A percentile compares a stretch with the other conserved stretches of the same genome.
Evolutionary conservation across 2,113 vertebrate genomes (phyloP).

Genomic region (Saimiri boliviensis): DNA sequence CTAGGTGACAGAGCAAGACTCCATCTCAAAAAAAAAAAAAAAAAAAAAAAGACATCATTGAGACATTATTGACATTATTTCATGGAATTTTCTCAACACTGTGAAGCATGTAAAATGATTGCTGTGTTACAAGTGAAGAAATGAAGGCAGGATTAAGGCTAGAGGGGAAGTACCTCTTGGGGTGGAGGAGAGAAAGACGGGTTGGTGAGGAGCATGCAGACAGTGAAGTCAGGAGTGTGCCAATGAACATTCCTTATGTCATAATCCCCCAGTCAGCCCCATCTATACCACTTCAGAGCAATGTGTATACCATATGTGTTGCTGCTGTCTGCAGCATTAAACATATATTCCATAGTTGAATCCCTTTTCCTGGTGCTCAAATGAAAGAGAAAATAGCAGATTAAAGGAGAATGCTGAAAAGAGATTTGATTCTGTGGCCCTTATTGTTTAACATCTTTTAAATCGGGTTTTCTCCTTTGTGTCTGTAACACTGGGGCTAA

Average conservation of each 20-base stretch:
- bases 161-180: not conserved
- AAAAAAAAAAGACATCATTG: not conserved
- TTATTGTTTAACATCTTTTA: slow-evolving; percentile 34
- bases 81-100: not conserved
- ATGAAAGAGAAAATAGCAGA: slow-evolving; percentile 35
- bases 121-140: not conserved
- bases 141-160: not conserved
- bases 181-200: not conserved
- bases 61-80: not conserved
- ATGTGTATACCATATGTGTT: not conserved
- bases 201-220: not conserved
- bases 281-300: not conserved
- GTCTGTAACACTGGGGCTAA: not conserved
- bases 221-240: not conserved
- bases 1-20: too few relatives aligned
- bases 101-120: not conserved
- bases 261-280: not conserved
- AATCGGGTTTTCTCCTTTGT: not conserved
- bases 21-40: too few relatives aligned
- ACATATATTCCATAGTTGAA: not conserved
- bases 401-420: slow-evolving; percentile 38
- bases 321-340: not conserved
- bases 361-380: slow-evolving; percentile 21
- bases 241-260: not conserved
- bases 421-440: not conserved